Base-by-base conservation (phyloP, 2,113 vertebrate genomes). In the Todiramphus chloris region DNA sequence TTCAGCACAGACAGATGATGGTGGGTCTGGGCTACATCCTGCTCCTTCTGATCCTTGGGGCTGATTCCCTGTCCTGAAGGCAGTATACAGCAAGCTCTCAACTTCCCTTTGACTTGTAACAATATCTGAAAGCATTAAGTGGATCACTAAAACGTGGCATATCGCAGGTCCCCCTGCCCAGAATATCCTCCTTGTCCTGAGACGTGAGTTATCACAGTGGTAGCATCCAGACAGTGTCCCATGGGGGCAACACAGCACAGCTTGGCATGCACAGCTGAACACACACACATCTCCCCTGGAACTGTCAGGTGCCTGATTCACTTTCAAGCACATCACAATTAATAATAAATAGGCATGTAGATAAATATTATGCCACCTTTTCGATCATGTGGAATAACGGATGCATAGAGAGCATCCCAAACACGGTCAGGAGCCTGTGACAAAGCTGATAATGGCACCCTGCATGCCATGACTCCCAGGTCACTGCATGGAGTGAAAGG, bases 91-190 rank as follows among this genome's bases (percentile, higher is more conserved):
- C 44, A 13, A 12, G 39, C 25, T 66, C 44, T 28, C 39, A 23
- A 27, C 79, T 41, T 31, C 51, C 25, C 16, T 48, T 24, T 4
- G 6, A 18, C 39, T 51, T 7, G 4, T 41, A 59, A 31, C 27
- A 33, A 46, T 31, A 41, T 48, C 46, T 50, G 48, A 24, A 55
- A 67, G 5, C 59, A 41, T 55, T 35, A 78, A 31, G n/a, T 27
- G 48, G 31, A n/a, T 39, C 5, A 3, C 17, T 3, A 1, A 70
- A 60, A 50, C 1, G 0, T 46, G n/a, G 20, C 44, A 39, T 14
- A 4, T 41, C 39, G 44, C 44, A 16, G 24, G 13, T 48, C 15
- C 30, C 16, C 50, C 68, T 56, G 66, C 41, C 74, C 41, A 55
- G 16, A 68, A 46, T 11, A 23, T 5, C 25, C n/a, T 58, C 53